phyloP scores from a whole-genome alignment of 1,140 invertebrate genomes.

The Trichonephila inaurata region DNA sequence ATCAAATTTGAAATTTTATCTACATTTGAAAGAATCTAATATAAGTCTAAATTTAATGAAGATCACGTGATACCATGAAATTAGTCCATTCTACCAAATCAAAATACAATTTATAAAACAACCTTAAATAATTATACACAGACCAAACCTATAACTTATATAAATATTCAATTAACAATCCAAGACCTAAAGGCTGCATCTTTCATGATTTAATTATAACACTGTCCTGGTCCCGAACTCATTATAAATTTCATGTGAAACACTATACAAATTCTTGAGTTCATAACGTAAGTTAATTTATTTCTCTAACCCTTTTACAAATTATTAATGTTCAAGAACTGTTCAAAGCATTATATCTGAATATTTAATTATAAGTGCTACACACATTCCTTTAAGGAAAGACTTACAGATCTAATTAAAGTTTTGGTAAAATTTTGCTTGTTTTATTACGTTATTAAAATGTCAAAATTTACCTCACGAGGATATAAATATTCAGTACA shows the following conservation, averaged over 20 bases:
- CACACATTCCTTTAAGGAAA: neutral
- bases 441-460: too few species aligned
- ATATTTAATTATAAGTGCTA: neutral
- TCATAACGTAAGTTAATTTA: neutral
- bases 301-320: neutral
- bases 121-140: too few species aligned
- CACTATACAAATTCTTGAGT: neutral
- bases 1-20: too few species aligned
- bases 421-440: too few species aligned
- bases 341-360: neutral
- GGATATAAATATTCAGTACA: too few species aligned
- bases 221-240: neutral
- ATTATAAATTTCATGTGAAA: neutral
- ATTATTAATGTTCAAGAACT: neutral
- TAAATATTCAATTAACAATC: neutral
- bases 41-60: too few species aligned
- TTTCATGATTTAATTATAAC: neutral
- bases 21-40: too few species aligned
- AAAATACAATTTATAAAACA: too few species aligned
- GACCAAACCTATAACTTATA: too few species aligned
- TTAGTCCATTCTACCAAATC: too few species aligned
- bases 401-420: neutral
- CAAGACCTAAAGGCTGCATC: neutral
- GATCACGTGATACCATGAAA: too few species aligned
- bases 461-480: too few species aligned